Evolutionary conservation across 2,888 invertebrate species (phyloP).

Genomic region (Lysandra coridon): DNA sequence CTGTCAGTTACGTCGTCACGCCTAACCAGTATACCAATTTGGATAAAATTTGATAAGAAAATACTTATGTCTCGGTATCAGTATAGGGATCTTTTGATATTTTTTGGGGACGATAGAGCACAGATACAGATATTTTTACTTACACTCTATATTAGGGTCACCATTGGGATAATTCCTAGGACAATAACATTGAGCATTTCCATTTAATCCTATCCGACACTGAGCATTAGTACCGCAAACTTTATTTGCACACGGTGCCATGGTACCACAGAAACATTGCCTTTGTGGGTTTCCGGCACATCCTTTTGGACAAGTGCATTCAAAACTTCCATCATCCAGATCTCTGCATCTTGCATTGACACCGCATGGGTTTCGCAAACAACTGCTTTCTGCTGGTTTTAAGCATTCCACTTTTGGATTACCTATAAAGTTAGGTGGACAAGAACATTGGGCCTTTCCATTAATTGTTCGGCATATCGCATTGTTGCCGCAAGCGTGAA

Average conservation of each 20-base stretch:
- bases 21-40: too few relatives aligned
- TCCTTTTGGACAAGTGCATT: slow-evolving; percentile 89
- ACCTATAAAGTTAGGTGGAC: slow-evolving; percentile 89
- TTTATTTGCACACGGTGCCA: slow-evolving; percentile 88
- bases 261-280: slow-evolving; percentile 88
- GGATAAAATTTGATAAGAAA: too few relatives aligned
- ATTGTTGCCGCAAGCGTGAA: slow-evolving; percentile 89
- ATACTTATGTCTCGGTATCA: too few relatives aligned
- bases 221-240: slow-evolving; percentile 91
- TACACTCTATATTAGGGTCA: slow-evolving; percentile 92
- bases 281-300: slow-evolving; percentile 91
- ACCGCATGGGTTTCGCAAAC: slow-evolving; percentile 91
- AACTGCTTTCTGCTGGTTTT: slow-evolving; percentile 85
- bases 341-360: slow-evolving; percentile 91
- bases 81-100: too few relatives aligned
- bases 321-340: slow-evolving; percentile 85
- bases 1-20: too few relatives aligned
- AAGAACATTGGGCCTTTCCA: slow-evolving; percentile 89
- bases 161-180: slow-evolving; percentile 90
- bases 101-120: too few relatives aligned
- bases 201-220: slow-evolving; percentile 85
- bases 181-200: slow-evolving; percentile 91
- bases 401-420: slow-evolving; percentile 89
- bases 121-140: slow-evolving; percentile 57
- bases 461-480: slow-evolving; percentile 91